These are phyloP conservation scores for Gasterosteus aculeatus DNA, from an alignment of 2,113 vertebrate species.

Conservation along the genomic window DNA sequence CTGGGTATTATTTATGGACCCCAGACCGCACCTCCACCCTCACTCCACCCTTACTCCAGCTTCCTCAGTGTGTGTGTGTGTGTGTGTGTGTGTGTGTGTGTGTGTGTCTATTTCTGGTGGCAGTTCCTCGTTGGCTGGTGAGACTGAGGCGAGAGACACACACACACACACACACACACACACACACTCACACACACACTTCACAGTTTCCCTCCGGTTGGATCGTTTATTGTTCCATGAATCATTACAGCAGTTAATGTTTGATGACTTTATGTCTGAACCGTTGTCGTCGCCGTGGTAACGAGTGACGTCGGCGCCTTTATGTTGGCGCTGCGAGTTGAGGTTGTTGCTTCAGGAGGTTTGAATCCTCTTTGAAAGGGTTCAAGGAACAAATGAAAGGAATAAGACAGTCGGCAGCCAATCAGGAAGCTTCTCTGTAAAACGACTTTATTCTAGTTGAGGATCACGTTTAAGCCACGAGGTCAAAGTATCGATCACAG, in stretches of 20 bases:
- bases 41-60: constrained; percentile 2
- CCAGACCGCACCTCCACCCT: constrained; percentile 55
- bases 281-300: not conserved
- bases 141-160: constrained; percentile 41
- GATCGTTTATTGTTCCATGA: constrained; percentile 27
- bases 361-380: not conserved
- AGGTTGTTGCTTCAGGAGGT: not conserved
- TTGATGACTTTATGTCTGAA: constrained; percentile 47
- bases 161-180: not conserved
- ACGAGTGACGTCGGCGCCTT: constrained; percentile 22
- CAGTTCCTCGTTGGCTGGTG: constrained; percentile 48
- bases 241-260: constrained; percentile 52
- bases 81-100: constrained; percentile 22
- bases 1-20: constrained; percentile 77
- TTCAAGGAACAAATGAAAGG: not conserved
- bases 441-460: no score
- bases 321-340: not conserved
- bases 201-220: not conserved
- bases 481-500: not conserved
- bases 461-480: not conserved
- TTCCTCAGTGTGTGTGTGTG: constrained; percentile 12
- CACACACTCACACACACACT: not conserved
- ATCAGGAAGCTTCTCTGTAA: not conserved
- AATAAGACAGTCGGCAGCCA: not conserved
- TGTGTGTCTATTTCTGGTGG: constrained; percentile 47